Percentiles rank a stretch among this genome's conserved stretches.
Conservation (phyloP, 2,113 vertebrate genomes). For the Manacus vitellinus region DNA sequence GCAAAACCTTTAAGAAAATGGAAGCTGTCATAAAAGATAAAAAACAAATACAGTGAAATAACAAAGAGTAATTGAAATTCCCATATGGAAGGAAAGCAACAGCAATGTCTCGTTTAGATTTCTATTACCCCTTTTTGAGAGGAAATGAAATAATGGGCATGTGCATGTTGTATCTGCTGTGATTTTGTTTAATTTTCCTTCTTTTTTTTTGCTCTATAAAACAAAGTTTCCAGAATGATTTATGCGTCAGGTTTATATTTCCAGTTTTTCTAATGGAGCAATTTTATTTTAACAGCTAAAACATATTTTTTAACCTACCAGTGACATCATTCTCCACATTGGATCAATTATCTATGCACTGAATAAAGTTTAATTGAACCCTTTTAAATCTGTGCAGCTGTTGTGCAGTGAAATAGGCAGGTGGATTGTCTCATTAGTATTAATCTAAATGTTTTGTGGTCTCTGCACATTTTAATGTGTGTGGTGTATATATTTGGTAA, state of each 20-base stretch:
- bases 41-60: background rate
- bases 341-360: conserved; percentile 69
- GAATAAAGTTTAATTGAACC: conserved; percentile 77
- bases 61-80: background rate
- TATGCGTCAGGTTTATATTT: conserved; percentile 49
- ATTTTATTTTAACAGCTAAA: conserved; percentile 65
- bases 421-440: conserved; percentile 71
- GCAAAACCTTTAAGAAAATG: background rate
- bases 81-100: conserved; percentile 1
- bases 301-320: conserved; percentile 57
- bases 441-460: conserved; percentile 66
- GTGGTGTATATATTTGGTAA: conserved; percentile 54
- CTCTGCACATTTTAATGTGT: conserved; percentile 67
- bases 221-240: conserved; percentile 51
- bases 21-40: background rate
- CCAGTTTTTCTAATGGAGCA: conserved; percentile 42
- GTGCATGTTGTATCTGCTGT: conserved; percentile 17
- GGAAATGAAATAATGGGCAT: conserved; percentile 22
- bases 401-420: conserved; percentile 62
- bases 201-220: conserved; percentile 56
- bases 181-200: conserved; percentile 21
- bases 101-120: background rate
- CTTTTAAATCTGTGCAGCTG: conserved; percentile 70
- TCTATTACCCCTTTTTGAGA: conserved; percentile 15
- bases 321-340: conserved; percentile 59